Evolutionary conservation across 2,113 vertebrate genomes (phyloP).

Genomic region (Tragelaphus strepsiceros): DNA sequence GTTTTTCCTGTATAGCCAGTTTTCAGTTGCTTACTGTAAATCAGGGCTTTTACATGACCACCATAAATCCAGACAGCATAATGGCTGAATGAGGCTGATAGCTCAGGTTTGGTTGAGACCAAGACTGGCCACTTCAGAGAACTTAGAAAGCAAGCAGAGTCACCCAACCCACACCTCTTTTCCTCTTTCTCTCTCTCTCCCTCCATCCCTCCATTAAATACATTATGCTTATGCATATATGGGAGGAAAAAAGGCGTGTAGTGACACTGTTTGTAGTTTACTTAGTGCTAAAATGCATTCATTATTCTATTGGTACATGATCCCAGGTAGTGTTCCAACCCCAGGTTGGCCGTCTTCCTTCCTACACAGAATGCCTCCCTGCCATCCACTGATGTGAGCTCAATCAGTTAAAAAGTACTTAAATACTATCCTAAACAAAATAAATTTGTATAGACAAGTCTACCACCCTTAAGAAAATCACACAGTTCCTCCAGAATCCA

Average conservation of each 20-base stretch:
- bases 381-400: neutral
- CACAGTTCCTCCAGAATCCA: neutral
- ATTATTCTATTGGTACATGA: neutral
- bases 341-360: neutral
- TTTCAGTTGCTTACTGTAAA: conserved; percentile 47
- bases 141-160: conserved; percentile 1
- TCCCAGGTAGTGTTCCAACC: neutral
- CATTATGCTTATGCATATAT: neutral
- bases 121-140: neutral
- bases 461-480: neutral
- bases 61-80: neutral
- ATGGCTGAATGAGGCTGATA: neutral
- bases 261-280: neutral
- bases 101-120: neutral
- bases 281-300: neutral
- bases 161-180: neutral
- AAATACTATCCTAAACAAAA: neutral
- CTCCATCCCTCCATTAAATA: neutral
- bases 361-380: neutral
- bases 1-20: conserved; percentile 32
- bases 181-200: neutral
- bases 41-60: neutral
- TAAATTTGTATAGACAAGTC: neutral
- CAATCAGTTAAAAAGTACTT: neutral
- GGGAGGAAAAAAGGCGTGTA: neutral